A percentile compares a stretch with the other conserved stretches of the same genome.
phyloP scores from a whole-genome alignment of 1,140 invertebrate genomes.

The Calosoma granatense region DNA sequence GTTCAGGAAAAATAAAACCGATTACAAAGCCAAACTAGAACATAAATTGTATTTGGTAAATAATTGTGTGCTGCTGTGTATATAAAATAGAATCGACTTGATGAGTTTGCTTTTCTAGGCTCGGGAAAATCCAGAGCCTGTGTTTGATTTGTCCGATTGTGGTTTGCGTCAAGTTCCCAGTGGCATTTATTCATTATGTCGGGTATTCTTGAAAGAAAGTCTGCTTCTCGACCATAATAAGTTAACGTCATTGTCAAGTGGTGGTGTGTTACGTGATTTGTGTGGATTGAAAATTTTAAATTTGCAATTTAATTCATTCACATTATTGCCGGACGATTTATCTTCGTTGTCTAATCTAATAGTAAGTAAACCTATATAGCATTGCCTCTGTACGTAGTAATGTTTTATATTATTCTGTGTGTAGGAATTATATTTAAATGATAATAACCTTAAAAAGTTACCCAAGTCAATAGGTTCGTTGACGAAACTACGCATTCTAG shows the following conservation, averaged over 20 bases:
- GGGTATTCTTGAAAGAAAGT: conserved; percentile 63
- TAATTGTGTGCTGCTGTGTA: conserved; percentile 14
- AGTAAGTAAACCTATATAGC: conserved; percentile 30
- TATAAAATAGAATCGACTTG: conserved; percentile 8
- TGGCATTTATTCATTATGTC: conserved; percentile 65
- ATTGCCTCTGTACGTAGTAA: neutral
- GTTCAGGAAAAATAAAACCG: conserved; percentile 35
- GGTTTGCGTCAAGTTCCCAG: conserved; percentile 54
- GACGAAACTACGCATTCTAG: conserved; percentile 49
- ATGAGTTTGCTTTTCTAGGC: conserved; percentile 38
- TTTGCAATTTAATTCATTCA: conserved; percentile 59
- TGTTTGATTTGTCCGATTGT: conserved; percentile 66
- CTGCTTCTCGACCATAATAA: conserved; percentile 56
- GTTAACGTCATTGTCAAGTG: conserved; percentile 53
- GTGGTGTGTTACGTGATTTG: conserved; percentile 59
- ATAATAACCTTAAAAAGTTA: conserved; percentile 52
- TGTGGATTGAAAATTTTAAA: conserved; percentile 56
- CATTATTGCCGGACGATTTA: conserved; percentile 48
- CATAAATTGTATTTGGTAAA: conserved; percentile 57
- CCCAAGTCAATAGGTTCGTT: conserved; percentile 56
- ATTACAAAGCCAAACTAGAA: conserved; percentile 55
- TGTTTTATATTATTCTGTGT: conserved; percentile 10
- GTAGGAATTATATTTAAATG: conserved; percentile 53
- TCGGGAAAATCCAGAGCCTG: conserved; percentile 60
- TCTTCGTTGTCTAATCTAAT: conserved; percentile 48